Percentiles rank a stretch among this genome's conserved stretches.
Conservation (phyloP, 2,797 vertebrate species). For the Monodelphis domestica region DNA sequence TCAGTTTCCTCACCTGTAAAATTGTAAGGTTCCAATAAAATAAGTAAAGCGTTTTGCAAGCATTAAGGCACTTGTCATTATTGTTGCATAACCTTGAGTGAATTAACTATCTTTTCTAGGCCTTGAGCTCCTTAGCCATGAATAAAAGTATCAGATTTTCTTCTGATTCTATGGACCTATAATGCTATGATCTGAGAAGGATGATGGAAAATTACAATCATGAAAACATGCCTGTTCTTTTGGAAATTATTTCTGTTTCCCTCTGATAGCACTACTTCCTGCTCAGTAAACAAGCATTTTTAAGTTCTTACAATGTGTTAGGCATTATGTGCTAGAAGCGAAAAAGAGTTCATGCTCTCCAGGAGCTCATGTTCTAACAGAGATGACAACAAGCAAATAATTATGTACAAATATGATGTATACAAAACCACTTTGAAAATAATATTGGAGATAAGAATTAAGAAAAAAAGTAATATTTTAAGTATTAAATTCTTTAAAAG, state of each 20-base stretch:
- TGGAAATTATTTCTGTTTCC: conserved; percentile 52
- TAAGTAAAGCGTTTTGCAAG: not conserved
- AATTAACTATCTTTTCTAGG: not conserved
- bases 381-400: not conserved
- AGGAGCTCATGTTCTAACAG: not conserved
- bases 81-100: not conserved
- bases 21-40: not conserved
- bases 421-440: not conserved
- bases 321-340: not conserved
- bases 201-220: not conserved
- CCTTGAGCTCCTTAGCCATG: not conserved
- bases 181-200: not conserved
- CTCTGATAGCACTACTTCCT: conserved; percentile 42
- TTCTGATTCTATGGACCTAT: not conserved
- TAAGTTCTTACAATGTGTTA: not conserved
- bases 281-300: not conserved
- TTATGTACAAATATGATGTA: not conserved
- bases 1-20: not conserved
- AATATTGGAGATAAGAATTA: not conserved
- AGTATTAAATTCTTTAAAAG: not conserved
- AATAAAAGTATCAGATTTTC: not conserved
- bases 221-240: not conserved
- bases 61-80: not conserved
- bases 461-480: not conserved
- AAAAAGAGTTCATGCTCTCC: not conserved